These are phyloP conservation scores for Gonatopus flavifemur DNA, from an alignment of 1,140 invertebrate genomes.

Conservation along the genomic window DNA sequence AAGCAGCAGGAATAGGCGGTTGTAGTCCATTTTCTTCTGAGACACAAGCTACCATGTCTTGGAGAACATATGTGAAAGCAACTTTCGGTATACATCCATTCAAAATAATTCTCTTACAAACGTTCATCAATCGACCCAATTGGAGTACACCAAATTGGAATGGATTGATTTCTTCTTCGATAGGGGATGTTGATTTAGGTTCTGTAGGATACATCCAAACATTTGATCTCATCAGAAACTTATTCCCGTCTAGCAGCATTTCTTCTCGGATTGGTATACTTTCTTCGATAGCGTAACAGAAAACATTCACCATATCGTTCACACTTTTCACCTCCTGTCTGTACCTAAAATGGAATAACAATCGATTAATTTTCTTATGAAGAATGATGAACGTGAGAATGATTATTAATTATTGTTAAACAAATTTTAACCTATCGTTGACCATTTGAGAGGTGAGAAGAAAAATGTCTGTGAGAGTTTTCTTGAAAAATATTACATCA, in stretches of 20 bases:
- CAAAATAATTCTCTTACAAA: slow-evolving; percentile 59
- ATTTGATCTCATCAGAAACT: slow-evolving; percentile 53
- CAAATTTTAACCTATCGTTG: slow-evolving; percentile 38
- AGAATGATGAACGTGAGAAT: slow-evolving; percentile 5
- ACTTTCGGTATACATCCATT: slow-evolving; percentile 56
- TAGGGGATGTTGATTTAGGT: slow-evolving; percentile 23
- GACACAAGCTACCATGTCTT: slow-evolving; percentile 58
- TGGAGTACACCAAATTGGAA: slow-evolving; percentile 57
- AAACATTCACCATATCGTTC: slow-evolving; percentile 57
- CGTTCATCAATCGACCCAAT: slow-evolving; percentile 53
- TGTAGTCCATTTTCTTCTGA: slow-evolving; percentile 53
- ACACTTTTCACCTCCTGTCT: slow-evolving; percentile 60
- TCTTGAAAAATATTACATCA: slow-evolving; percentile 55
- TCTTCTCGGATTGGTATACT: slow-evolving; percentile 52
- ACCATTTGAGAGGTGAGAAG: slow-evolving; percentile 53
- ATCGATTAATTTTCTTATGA: not conserved
- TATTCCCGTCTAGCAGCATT: slow-evolving; percentile 55
- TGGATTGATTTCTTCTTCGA: slow-evolving; percentile 24
- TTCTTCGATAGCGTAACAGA: slow-evolving; percentile 62
- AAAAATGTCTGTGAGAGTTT: slow-evolving; percentile 50
- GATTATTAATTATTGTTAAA: not conserved
- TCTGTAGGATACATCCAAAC: slow-evolving; percentile 43
- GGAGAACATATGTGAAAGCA: slow-evolving; percentile 60
- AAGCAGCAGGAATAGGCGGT: slow-evolving; percentile 54
- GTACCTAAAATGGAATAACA: slow-evolving; percentile 43